Base-by-base conservation (phyloP, 2,113 vertebrate species). In the Prolemur simus region DNA sequence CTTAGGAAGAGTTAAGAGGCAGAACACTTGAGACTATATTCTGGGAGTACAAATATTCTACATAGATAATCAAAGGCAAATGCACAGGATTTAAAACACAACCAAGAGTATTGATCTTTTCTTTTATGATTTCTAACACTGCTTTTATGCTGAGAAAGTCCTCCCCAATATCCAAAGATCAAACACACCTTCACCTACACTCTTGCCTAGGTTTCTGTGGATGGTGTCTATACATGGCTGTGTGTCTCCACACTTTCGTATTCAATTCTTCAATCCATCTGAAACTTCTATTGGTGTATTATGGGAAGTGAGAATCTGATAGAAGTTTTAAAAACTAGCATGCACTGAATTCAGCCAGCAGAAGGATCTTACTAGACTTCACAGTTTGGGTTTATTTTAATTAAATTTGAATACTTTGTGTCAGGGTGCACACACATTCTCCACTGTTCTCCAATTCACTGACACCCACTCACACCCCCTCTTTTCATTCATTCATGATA, bases 211-310 rank as follows among this genome's bases (percentile, higher is more conserved):
- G 25, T 20, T 54, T 87, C 34, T 34, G 10, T 34, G 76, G 39
- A 49, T 17, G 71, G 37, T 9, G 14, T 18, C 0, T 42, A 5
- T 1, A 12, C 3, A 21, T 0, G 2, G 8, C 21, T 15, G 56
- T 21, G 14, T 6, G 8, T 1, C 8, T 64, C 77, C 21, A 11
- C 10, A 32, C 13, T 25, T 68, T 39, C n/a, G 20, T 14, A 60
- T n/a, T 66, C 11, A 54, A 64, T 42, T 92, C 42, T 18, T 56
- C 17, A 85, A 49, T n/a, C 84, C 8, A 1, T 18, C 69, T 77
- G 69, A 29, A 68, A 8, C 25, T 10, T 60, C 58, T 63, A 42
- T 5, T 8, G 49, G 63, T 27, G 45, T 27, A 5, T 1, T 4
- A 34, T 3, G 23, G 42, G 27, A 83, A 88, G 21, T 64, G 63